Evolutionary conservation across 2,113 vertebrate genomes (phyloP).

Genomic region (Dromiciops gliroides): DNA sequence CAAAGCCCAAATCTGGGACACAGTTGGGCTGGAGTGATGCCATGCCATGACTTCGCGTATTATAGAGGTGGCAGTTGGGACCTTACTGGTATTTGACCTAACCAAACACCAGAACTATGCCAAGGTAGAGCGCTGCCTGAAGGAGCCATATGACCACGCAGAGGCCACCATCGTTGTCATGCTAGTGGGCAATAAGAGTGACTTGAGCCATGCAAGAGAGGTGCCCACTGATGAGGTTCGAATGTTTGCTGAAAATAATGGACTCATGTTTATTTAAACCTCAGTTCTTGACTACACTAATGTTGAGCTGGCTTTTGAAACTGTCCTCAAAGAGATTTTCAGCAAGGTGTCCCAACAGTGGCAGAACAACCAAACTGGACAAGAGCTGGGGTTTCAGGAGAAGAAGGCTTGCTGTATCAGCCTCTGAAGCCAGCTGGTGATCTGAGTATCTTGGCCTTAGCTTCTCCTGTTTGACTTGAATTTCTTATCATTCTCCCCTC

Average conservation of each 20-base stretch:
- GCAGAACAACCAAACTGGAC: conserved; percentile 76
- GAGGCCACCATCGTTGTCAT: conserved; percentile 91
- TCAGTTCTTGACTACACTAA: conserved; percentile 97
- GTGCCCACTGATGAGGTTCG: conserved; percentile 89
- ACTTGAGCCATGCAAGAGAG: conserved; percentile 86
- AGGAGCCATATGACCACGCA: conserved; percentile 93
- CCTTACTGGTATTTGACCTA: conserved; percentile 94
- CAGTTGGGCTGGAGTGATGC: conserved; percentile 94
- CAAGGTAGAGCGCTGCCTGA: conserved; percentile 93
- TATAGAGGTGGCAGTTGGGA: conserved; percentile 93
- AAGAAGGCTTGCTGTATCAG: conserved; percentile 81
- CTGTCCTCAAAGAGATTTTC: conserved; percentile 95
- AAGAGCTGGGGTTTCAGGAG: rapidly evolving
- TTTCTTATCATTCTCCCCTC: not conserved
- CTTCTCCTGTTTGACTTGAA: not conserved
- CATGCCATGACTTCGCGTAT: conserved; percentile 98
- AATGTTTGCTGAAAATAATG: conserved; percentile 93
- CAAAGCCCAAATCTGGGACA: conserved; percentile 99
- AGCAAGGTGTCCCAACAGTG: conserved; percentile 89
- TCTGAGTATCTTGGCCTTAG: not conserved
- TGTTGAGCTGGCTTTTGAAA: conserved; percentile 95
- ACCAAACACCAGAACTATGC: conserved; percentile 94
- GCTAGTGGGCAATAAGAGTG: conserved; percentile 91
- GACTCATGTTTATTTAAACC: conserved; percentile 94
- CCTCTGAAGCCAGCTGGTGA: conserved; percentile 65